Conservation (phyloP, 2,113 vertebrate species). For the Synodontis membranacea region DNA sequence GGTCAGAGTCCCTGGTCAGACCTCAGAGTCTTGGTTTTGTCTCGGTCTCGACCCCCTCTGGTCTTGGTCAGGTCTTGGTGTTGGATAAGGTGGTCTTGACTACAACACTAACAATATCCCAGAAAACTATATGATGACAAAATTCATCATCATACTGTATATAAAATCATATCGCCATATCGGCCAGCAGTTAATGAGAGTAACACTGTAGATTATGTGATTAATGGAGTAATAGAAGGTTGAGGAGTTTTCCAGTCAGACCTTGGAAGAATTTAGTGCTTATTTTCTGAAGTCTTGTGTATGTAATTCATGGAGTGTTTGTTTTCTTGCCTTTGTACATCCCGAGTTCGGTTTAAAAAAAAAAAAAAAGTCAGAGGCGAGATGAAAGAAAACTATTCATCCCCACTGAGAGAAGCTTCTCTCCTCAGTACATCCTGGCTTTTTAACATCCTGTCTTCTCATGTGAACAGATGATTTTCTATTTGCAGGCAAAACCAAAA, state of each 20-base stretch:
- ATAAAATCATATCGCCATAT: neutral
- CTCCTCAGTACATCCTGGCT: slow-evolving; percentile 32
- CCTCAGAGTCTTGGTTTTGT: no score
- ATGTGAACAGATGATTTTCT: slow-evolving; percentile 15
- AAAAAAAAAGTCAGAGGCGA: slow-evolving; percentile 2
- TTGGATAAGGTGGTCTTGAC: no score
- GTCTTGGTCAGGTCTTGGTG: no score
- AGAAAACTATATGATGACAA: neutral
- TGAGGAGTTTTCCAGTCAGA: neutral
- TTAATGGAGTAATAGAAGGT: neutral
- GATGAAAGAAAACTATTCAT: slow-evolving; percentile 20
- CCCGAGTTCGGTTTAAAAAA: slow-evolving; percentile 8
- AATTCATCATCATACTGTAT: neutral
- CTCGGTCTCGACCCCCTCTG: no score
- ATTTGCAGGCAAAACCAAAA: neutral
- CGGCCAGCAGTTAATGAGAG: no score
- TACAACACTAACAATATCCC: neutral
- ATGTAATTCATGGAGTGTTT: slow-evolving; percentile 21
- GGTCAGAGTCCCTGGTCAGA: no score
- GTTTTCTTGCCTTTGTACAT: slow-evolving; percentile 4
- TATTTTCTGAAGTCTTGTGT: neutral
- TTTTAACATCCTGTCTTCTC: neutral
- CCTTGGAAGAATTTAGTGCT: neutral
- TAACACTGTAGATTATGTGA: neutral
- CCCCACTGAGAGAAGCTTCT: neutral